phyloP scores from a whole-genome alignment of 2,797 vertebrate species.

The Vespertilio murinus region DNA sequence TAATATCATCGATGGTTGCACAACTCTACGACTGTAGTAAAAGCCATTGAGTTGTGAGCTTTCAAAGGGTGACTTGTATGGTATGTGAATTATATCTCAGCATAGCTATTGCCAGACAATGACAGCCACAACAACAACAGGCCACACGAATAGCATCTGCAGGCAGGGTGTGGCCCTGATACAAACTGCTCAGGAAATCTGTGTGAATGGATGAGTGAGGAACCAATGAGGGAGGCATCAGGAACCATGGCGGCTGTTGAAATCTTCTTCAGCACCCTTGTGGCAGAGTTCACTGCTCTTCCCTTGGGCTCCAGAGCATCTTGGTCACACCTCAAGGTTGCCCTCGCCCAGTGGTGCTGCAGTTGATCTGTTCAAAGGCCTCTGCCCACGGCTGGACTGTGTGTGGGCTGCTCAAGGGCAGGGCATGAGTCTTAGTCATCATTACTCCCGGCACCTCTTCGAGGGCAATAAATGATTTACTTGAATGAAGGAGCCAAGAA shows the following conservation, averaged over 20 bases:
- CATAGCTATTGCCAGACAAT: not conserved
- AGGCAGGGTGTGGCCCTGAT: not conserved
- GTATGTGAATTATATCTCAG: not conserved
- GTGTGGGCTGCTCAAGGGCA: conserved; percentile 45
- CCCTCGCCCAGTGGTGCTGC: not conserved
- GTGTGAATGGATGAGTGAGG: not conserved
- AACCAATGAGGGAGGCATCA: not conserved
- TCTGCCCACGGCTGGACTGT: not conserved
- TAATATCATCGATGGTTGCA: not conserved
- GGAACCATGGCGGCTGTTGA: not conserved
- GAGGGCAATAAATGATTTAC: conserved; percentile 72
- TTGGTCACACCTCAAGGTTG: not conserved
- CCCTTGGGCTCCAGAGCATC: not conserved
- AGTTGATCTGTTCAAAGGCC: not conserved
- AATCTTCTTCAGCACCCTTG: not conserved
- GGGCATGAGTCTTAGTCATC: conserved; percentile 60
- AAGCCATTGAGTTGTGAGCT: not conserved
- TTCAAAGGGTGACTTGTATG: not conserved
- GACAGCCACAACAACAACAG: not conserved
- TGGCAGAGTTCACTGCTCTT: not conserved
- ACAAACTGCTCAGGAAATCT: not conserved
- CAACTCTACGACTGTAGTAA: not conserved
- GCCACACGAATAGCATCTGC: not conserved
- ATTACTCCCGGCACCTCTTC: conserved; percentile 52
- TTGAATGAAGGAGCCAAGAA: conserved; percentile 63